phyloP scores from a whole-genome alignment of 92 coral and sea anemone species.

The Meandrina meandrites region DNA sequence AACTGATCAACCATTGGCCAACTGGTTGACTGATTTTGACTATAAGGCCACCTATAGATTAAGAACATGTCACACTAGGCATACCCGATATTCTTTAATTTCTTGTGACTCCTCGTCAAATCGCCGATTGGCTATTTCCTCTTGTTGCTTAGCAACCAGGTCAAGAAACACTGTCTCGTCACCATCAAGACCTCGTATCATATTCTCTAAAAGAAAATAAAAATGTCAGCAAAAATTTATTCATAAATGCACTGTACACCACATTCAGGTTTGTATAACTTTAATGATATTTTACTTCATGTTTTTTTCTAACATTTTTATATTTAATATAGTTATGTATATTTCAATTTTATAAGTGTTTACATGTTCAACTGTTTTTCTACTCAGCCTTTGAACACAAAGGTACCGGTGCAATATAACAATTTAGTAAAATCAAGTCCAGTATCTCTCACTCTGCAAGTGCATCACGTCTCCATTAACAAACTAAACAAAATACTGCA shows the following conservation, averaged over 20 bases:
- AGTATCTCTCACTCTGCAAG: neutral
- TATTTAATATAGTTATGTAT: too few relatives aligned
- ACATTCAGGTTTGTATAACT: too few relatives aligned
- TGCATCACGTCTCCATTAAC: neutral
- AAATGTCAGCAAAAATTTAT: neutral
- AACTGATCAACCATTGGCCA: neutral
- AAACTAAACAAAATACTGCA: neutral
- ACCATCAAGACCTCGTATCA: slow-evolving; percentile 93
- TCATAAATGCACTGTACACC: too few relatives aligned
- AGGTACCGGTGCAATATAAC: too few relatives aligned
- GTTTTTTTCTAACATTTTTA: too few relatives aligned
- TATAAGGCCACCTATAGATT: neutral
- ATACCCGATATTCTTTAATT: slow-evolving; percentile 82
- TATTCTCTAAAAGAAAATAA: slow-evolving; percentile 70
- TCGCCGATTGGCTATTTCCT: slow-evolving; percentile 74
- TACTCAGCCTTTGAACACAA: too few relatives aligned
- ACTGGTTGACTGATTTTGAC: neutral
- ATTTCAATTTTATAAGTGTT: too few relatives aligned
- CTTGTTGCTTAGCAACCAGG: slow-evolving; percentile 93
- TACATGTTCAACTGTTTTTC: too few relatives aligned
- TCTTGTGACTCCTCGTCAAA: slow-evolving; percentile 79
- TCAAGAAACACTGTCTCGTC: slow-evolving; percentile 95
- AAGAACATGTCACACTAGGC: neutral
- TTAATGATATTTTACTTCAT: too few relatives aligned
- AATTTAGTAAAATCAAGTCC: too few relatives aligned